Evolutionary conservation across 2,113 vertebrate species (phyloP), one percentile per base, ranked within the genome.

Genomic region (Buteo buteo): DNA sequence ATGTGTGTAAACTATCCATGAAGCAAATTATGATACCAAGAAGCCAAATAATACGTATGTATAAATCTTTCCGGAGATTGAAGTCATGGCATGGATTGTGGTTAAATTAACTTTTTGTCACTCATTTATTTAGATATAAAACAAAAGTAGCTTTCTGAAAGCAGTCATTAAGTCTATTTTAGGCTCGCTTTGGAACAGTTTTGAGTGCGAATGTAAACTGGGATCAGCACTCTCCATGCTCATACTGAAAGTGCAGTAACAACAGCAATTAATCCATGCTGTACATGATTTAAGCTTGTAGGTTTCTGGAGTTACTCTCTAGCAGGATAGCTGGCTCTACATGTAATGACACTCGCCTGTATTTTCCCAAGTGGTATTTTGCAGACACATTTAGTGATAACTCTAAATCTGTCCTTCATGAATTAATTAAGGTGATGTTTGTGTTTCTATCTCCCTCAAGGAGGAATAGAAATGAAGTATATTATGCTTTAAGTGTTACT

Each of bases 341-440:
- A 86, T 97, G 90, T 91, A 82, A 90, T 59, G 20, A n/a, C 18
- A 67, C 65, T 88, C 96, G 42, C 42, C 82, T 93, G 2, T 94
- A 67, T 93, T 97, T 97, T 95, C 65, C 82, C 82, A 86, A 94
- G 82, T 45, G 84, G 34, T 90, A 74, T 65, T 94, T 96, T 88
- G 71, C 67, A 97, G 70, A 76, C 82, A 90, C 14, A 21, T 78
- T 96, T 82, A 40, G 49, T 83, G 81, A 90, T 91, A 93, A 92
- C 78, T 94, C 40, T 90, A 93, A 96, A 97, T 71, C 65, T 92
- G 49, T 94, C 72, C 72, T 94, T 97, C 96, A 96, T 95, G 90
- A 97, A 88, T 88, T 90, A 93, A 93, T 87, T 96, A 94, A 92
- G 40, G 76, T 72, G 71, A 49, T 61, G 49, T 90, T 95, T 96